Evolutionary conservation across 2,888 invertebrate genomes (phyloP).

Genomic region (Platycheirus rosarum): DNA sequence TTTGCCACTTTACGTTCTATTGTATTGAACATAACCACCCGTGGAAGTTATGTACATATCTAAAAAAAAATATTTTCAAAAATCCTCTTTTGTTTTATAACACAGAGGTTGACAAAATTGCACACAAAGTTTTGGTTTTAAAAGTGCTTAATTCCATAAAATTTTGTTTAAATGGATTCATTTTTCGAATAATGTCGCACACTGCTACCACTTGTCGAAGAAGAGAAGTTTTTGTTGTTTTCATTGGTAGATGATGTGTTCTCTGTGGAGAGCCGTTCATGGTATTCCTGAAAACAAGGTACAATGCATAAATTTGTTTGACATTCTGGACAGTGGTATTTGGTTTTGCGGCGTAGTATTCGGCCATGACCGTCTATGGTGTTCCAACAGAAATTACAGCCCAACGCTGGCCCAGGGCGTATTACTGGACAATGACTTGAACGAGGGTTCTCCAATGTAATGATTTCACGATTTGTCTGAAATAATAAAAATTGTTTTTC

Average conservation of each 20-base stretch:
- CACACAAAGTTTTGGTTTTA: conserved; percentile 30
- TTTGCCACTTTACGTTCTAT: conserved; percentile 2
- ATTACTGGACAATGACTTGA: conserved; percentile 93
- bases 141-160: conserved; percentile 43
- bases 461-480: conserved; percentile 82
- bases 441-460: conserved; percentile 83
- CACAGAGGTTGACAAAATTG: conserved; percentile 11
- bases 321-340: conserved; percentile 95
- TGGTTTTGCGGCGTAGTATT: conserved; percentile 92
- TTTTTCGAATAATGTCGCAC: conserved; percentile 81
- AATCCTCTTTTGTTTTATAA: neutral
- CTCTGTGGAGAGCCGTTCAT: conserved; percentile 85
- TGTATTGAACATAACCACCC: conserved; percentile 5
- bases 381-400: conserved; percentile 96
- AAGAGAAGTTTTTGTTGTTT: conserved; percentile 66
- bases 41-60: conserved; percentile 5
- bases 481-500: neutral
- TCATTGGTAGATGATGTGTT: conserved; percentile 75
- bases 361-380: conserved; percentile 92
- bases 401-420: conserved; percentile 91
- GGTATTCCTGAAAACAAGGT: conserved; percentile 94
- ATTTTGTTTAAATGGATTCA: conserved; percentile 80
- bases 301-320: conserved; percentile 94
- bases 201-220: conserved; percentile 60
- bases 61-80: conserved; percentile 31